Percentiles rank a stretch among this genome's conserved stretches.
phyloP scores from a whole-genome alignment of 2,888 invertebrate species.

The Aelia acuminata region DNA sequence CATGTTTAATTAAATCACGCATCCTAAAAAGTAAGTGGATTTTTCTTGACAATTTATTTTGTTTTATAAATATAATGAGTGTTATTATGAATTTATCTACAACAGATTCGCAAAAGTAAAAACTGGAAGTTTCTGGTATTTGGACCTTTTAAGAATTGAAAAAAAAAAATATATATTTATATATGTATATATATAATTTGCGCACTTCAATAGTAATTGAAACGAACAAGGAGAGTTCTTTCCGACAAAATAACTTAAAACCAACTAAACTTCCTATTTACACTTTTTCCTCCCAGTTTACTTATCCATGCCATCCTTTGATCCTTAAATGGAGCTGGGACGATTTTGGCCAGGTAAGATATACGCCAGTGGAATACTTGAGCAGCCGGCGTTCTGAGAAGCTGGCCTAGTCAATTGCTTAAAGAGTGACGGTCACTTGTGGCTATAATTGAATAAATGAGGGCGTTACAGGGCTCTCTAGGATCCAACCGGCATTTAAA shows the following conservation, averaged over 20 bases:
- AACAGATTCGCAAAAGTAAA: too few species aligned
- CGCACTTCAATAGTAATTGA: too few species aligned
- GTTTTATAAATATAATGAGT: neutral
- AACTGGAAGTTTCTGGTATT: neutral
- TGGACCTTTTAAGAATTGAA: too few species aligned
- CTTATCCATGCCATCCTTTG: constrained; percentile 34
- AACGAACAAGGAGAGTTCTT: neutral
- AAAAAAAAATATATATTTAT: too few species aligned
- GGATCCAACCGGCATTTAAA: constrained; percentile 54
- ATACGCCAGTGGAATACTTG: constrained; percentile 37
- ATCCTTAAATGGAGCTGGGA: constrained; percentile 40
- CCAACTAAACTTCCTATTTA: constrained; percentile 27
- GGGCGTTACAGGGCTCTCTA: constrained; percentile 40
- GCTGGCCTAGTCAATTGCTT: constrained; percentile 46
- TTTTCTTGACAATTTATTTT: neutral
- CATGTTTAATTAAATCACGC: neutral
- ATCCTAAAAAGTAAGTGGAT: neutral
- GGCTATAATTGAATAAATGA: constrained; percentile 48
- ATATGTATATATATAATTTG: too few species aligned
- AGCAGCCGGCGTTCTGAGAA: constrained; percentile 16
- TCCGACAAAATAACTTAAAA: neutral
- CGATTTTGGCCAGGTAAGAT: constrained; percentile 36
- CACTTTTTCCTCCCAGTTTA: constrained; percentile 27
- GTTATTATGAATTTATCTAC: too few species aligned
- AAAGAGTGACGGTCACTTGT: constrained; percentile 46